phyloP scores from a whole-genome alignment of 2,797 vertebrate species.

The Poecilia gillii region DNA sequence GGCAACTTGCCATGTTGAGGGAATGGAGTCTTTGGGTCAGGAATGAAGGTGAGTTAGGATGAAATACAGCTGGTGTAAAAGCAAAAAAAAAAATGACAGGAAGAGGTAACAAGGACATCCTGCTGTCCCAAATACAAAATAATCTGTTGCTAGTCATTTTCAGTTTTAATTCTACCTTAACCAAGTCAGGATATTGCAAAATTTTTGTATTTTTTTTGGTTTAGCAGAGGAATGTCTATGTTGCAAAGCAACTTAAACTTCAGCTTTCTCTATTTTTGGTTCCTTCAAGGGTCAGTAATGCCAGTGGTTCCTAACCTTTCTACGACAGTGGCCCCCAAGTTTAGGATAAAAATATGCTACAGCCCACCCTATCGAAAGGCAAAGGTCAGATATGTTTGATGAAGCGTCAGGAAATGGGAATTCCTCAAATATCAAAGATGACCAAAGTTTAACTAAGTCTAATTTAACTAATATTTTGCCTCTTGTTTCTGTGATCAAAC shows the following conservation, averaged over 20 bases:
- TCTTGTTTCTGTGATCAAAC: not conserved
- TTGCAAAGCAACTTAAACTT: conserved; percentile 5
- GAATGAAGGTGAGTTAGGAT: conserved; percentile 9
- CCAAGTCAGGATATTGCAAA: not conserved
- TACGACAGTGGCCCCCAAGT: conserved; percentile 8
- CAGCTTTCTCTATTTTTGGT: conserved; percentile 19
- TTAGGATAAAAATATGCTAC: conserved; percentile 21
- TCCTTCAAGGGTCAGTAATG: conserved; percentile 15
- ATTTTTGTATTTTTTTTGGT: not conserved
- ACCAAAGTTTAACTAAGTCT: not conserved
- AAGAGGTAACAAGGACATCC: not conserved
- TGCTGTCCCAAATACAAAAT: conserved; percentile 3
- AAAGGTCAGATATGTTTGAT: conserved; percentile 7
- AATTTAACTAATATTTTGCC: not conserved
- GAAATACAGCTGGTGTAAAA: conserved; percentile 20
- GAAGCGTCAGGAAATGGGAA: not conserved
- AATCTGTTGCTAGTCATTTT: conserved; percentile 3
- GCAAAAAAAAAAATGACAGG: not conserved
- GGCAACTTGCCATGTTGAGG: conserved; percentile 24
- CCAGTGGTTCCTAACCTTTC: conserved; percentile 12
- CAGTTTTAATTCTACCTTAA: conserved; percentile 13
- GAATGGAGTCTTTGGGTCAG: conserved; percentile 28
- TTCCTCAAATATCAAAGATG: conserved; percentile 1
- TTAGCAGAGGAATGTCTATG: not conserved
- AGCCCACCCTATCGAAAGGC: conserved; percentile 7